Percentiles rank a stretch among this genome's conserved stretches.
Evolutionary conservation across 2,113 vertebrate species (phyloP).

Genomic region (Eonycteris spelaea): DNA sequence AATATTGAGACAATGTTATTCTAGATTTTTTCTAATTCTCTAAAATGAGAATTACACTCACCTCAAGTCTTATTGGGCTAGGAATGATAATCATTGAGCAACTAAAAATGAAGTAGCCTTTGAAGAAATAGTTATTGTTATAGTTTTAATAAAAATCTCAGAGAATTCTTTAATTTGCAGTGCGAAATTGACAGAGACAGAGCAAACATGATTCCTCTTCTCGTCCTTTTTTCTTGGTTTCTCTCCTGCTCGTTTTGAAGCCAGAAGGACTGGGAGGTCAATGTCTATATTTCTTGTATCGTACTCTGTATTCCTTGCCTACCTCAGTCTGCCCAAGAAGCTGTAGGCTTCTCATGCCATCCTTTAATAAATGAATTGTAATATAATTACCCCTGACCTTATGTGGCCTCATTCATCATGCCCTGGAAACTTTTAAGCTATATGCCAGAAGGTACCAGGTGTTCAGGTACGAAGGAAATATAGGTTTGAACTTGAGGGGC

Average conservation of each 20-base stretch:
- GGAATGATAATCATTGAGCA: too few species aligned
- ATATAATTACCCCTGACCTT: neutral
- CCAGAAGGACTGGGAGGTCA: rapidly evolving
- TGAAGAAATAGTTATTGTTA: neutral
- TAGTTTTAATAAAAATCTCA: neutral
- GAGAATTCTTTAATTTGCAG: neutral
- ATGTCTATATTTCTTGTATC: neutral
- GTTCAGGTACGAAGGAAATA: neutral
- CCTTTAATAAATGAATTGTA: neutral
- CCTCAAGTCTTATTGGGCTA: neutral
- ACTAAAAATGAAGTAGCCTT: neutral
- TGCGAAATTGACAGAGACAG: neutral
- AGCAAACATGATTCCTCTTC: neutral
- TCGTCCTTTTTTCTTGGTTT: neutral
- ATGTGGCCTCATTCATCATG: neutral
- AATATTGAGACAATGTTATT: neutral
- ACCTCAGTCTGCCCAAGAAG: neutral
- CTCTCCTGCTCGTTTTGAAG: neutral
- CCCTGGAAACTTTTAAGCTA: neutral
- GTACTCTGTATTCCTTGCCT: neutral
- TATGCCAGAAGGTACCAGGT: neutral
- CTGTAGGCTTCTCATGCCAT: neutral
- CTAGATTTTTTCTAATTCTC: neutral
- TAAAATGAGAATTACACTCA: neutral
- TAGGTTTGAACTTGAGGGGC: neutral